Evolutionary conservation across 1,140 invertebrate genomes (phyloP).

Genomic region (Cephus cinctus): DNA sequence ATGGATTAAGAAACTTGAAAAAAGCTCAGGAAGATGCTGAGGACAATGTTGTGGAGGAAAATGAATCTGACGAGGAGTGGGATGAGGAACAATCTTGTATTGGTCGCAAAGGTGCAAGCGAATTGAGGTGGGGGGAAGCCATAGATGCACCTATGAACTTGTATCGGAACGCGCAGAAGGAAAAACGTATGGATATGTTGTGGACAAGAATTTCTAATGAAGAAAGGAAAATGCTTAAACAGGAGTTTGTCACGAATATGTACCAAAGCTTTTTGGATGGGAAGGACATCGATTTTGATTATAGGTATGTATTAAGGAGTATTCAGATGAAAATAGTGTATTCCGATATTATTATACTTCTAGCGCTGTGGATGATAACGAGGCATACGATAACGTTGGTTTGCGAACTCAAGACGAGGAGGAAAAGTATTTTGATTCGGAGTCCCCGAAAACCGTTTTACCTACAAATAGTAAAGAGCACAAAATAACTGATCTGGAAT

Average conservation of each 20-base stretch:
- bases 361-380: constrained; percentile 71
- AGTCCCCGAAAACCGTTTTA: constrained; percentile 62
- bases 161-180: not conserved
- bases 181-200: not conserved
- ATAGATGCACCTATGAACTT: not conserved
- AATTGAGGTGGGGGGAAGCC: constrained; percentile 25
- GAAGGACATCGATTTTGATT: constrained; percentile 82
- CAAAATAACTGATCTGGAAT: constrained; percentile 32
- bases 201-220: constrained; percentile 30
- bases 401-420: constrained; percentile 74
- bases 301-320: constrained; percentile 62
- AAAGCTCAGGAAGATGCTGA: constrained; percentile 65
- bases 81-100: too few relatives aligned
- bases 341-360: constrained; percentile 24
- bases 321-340: constrained; percentile 11
- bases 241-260: constrained; percentile 88
- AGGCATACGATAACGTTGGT: constrained; percentile 75
- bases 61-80: constrained; percentile 49
- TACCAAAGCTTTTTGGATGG: constrained; percentile 84
- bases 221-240: constrained; percentile 66
- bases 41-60: constrained; percentile 43
- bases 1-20: constrained; percentile 63
- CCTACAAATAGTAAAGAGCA: constrained; percentile 53
- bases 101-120: too few relatives aligned
- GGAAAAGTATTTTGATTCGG: constrained; percentile 86